Percentiles rank a stretch among this genome's conserved stretches.
phyloP scores from a whole-genome alignment of 2,113 vertebrate species.

The Oncorhynchus mykiss region DNA sequence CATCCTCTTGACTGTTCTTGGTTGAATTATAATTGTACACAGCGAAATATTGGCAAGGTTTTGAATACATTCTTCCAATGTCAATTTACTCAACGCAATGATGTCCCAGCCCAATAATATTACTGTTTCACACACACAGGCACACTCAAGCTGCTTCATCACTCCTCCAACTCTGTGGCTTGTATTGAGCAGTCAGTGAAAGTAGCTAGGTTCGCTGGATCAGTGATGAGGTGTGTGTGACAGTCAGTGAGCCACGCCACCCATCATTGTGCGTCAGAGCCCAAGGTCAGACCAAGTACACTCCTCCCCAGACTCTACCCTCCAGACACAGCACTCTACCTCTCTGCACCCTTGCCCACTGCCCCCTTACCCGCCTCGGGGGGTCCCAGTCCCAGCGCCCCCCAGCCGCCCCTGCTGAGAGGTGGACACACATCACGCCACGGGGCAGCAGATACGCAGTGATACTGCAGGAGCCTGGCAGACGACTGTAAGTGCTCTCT shows the following conservation, averaged over 20 bases:
- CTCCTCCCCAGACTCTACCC: background rate
- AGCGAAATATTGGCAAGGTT: background rate
- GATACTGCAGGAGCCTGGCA: constrained; percentile 48
- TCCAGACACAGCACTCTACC: background rate
- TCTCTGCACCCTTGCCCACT: constrained; percentile 5
- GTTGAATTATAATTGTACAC: background rate
- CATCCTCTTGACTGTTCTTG: background rate
- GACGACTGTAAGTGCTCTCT: constrained; percentile 51
- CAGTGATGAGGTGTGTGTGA: constrained; percentile 4
- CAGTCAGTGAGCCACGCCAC: background rate
- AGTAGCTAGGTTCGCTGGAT: background rate
- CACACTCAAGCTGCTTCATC: background rate
- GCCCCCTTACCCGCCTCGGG: constrained; percentile 6
- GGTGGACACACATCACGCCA: constrained; percentile 28
- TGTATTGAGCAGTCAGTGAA: background rate
- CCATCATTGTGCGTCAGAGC: constrained; percentile 21
- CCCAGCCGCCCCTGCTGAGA: constrained; percentile 40
- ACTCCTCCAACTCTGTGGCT: background rate
- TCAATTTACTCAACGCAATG: background rate
- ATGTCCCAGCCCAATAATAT: background rate
- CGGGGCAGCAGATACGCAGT: constrained; percentile 41
- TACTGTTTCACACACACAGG: background rate
- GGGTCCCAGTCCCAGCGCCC: constrained; percentile 16
- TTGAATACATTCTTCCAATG: background rate
- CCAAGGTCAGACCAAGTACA: constrained; percentile 38